Evolutionary conservation across 2,797 vertebrate genomes (phyloP).

Genomic region (Podarcis siculus): DNA sequence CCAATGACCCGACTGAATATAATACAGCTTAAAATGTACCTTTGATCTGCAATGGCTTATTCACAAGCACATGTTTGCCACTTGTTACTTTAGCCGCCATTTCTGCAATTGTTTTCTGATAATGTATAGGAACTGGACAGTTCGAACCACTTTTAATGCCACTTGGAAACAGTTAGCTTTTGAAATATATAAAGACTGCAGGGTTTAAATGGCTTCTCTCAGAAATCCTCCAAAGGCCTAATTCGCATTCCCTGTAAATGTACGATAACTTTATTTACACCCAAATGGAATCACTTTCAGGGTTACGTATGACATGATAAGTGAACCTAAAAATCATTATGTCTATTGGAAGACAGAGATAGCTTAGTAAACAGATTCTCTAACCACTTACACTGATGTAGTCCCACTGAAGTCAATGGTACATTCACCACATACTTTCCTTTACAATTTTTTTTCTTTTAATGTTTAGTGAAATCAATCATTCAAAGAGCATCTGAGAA

Average conservation of each 20-base stretch:
- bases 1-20: too few relatives aligned
- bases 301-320: neutral
- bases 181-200: neutral
- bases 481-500: conserved; percentile 14
- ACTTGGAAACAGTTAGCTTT: neutral
- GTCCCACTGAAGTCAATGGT: neutral
- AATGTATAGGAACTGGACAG: neutral
- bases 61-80: neutral
- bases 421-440: conserved; percentile 1
- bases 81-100: neutral
- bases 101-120: neutral
- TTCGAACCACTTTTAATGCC: neutral
- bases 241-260: neutral
- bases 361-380: neutral
- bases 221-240: neutral
- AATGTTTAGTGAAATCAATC: conserved; percentile 15
- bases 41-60: neutral
- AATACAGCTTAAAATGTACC: too few relatives aligned
- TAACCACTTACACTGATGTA: neutral
- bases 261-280: neutral
- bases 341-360: neutral
- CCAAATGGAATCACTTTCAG: neutral
- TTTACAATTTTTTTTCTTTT: conserved; percentile 5
- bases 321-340: neutral
- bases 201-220: neutral